These are phyloP conservation scores for Pterois miles DNA, from an alignment of 2,797 vertebrate genomes.

Conservation along the genomic window DNA sequence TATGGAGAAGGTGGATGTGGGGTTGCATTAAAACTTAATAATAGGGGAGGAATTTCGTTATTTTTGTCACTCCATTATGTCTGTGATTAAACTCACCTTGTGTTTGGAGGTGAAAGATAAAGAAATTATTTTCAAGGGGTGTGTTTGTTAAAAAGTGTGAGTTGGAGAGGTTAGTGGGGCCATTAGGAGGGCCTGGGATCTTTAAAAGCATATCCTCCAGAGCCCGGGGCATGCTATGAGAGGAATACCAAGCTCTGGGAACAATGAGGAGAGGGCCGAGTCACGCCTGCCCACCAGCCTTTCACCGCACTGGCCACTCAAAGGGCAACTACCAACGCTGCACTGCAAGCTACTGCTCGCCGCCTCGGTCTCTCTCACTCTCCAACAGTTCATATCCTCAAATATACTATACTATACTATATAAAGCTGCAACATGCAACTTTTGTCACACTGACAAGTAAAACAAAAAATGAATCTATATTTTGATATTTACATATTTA, in stretches of 20 bases:
- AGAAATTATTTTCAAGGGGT: constrained; percentile 20
- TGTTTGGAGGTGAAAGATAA: constrained; percentile 30
- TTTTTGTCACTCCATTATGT: neutral
- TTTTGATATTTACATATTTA: neutral
- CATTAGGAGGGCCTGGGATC: constrained; percentile 68
- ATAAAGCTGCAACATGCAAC: neutral
- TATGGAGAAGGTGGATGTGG: constrained; percentile 30
- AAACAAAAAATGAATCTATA: neutral
- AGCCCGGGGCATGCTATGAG: constrained; percentile 79
- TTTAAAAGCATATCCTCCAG: constrained; percentile 83
- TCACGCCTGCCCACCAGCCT: constrained; percentile 79
- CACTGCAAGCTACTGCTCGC: constrained; percentile 16
- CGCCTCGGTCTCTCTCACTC: neutral
- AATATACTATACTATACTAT: neutral
- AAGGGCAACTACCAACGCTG: constrained; percentile 62
- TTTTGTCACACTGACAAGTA: neutral
- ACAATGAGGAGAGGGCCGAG: constrained; percentile 83
- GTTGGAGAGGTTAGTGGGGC: constrained; percentile 59
- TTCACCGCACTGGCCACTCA: constrained; percentile 75
- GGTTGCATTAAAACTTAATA: constrained; percentile 26
- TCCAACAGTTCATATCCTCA: neutral
- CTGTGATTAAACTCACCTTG: constrained; percentile 7
- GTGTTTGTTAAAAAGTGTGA: constrained; percentile 43
- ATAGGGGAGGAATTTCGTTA: neutral
- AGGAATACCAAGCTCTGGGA: constrained; percentile 86